A percentile compares a stretch with the other conserved stretches of the same genome.
Conservation (phyloP, 2,888 invertebrate species). For the Heteromurus nitidus region DNA sequence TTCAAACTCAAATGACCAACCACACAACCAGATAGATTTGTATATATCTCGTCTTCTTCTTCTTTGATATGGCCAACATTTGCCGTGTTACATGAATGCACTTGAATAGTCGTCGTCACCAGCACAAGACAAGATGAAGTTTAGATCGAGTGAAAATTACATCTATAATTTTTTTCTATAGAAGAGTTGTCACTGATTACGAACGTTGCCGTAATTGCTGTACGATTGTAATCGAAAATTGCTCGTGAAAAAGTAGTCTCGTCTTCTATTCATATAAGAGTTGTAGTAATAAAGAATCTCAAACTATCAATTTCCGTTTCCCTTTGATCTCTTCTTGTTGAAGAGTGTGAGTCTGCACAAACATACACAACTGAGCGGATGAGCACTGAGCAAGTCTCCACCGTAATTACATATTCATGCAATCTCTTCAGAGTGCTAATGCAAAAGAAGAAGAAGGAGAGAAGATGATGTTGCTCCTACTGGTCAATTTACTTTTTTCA, state of each 20-base stretch:
- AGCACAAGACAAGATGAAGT: background rate
- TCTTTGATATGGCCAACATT: no score
- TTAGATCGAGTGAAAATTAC: background rate
- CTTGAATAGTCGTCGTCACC: background rate
- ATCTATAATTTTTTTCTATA: background rate
- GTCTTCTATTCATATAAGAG: background rate
- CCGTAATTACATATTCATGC: conserved; percentile 55
- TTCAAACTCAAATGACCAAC: background rate
- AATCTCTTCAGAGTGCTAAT: no score
- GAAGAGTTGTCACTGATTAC: conserved; percentile 4
- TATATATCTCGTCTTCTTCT: background rate
- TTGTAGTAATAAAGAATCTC: background rate
- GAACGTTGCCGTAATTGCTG: background rate
- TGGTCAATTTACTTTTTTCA: conserved; percentile 40
- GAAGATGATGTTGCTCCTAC: conserved; percentile 8
- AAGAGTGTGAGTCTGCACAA: conserved; percentile 13
- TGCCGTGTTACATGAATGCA: background rate
- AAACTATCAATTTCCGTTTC: conserved; percentile 42
- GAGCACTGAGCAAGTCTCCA: conserved; percentile 24
- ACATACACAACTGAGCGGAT: conserved; percentile 23
- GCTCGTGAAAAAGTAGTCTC: background rate
- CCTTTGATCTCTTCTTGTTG: conserved; percentile 4
- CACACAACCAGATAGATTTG: background rate
- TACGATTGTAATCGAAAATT: background rate
- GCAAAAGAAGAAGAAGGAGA: no score